Percentiles rank a stretch among this genome's conserved stretches.
Conservation (phyloP, 2,888 invertebrate species). For the Tyria jacobaeae region DNA sequence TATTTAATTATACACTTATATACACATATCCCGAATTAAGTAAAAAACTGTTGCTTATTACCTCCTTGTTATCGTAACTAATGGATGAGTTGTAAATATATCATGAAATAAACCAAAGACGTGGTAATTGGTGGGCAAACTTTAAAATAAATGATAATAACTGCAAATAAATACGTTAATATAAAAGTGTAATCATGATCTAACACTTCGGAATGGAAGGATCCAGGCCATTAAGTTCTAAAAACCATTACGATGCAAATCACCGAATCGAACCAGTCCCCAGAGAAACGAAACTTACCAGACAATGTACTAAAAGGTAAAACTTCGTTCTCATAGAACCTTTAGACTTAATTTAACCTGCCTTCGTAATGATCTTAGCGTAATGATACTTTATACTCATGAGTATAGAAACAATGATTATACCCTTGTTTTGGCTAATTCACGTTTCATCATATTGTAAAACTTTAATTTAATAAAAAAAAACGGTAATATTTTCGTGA, state of each 20-base stretch:
- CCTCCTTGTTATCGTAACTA: too few species aligned
- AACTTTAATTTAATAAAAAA: too few species aligned
- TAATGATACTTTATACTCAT: slow-evolving; percentile 34
- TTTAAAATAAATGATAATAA: too few species aligned
- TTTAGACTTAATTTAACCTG: slow-evolving; percentile 30
- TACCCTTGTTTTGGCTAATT: slow-evolving; percentile 38
- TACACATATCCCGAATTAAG: too few species aligned
- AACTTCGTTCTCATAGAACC: slow-evolving; percentile 24
- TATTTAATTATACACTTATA: too few species aligned
- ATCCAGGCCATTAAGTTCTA: slow-evolving; percentile 10
- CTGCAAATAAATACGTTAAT: not conserved
- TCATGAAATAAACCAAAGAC: too few species aligned
- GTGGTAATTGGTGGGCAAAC: too few species aligned
- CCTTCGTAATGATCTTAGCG: slow-evolving; percentile 29
- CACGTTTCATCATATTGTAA: too few species aligned
- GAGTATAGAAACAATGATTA: slow-evolving; percentile 40
- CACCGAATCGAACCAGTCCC: slow-evolving; percentile 37
- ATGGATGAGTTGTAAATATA: too few species aligned
- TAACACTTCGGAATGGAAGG: not conserved
- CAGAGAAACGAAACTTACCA: slow-evolving; percentile 37
- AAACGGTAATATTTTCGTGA: too few species aligned
- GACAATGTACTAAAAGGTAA: slow-evolving; percentile 32
- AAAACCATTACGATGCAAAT: slow-evolving; percentile 35
- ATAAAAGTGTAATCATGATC: slow-evolving; percentile 2
- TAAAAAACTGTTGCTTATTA: too few species aligned